Evolutionary conservation across 2,888 invertebrate species (phyloP).

Genomic region (Cephus pulcher): DNA sequence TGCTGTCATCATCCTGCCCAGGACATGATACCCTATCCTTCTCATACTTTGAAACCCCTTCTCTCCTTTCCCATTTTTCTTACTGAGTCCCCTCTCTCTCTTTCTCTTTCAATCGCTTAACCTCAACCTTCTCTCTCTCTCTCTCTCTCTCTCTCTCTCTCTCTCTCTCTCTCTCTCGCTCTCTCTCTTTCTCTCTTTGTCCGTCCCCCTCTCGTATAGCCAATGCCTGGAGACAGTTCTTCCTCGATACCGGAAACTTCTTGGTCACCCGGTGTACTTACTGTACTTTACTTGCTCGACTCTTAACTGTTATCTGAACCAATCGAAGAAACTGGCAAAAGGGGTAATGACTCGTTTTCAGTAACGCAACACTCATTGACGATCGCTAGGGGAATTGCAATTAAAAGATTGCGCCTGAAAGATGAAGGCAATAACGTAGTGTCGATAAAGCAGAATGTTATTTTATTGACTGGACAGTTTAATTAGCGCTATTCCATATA

Average conservation of each 20-base stretch:
- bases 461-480: background rate
- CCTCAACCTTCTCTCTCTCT: slow-evolving; percentile 28
- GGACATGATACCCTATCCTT: slow-evolving; percentile 38
- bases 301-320: background rate
- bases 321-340: background rate
- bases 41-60: slow-evolving; percentile 1
- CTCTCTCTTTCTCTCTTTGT: background rate
- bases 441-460: background rate
- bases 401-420: background rate
- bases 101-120: slow-evolving; percentile 34
- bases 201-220: background rate
- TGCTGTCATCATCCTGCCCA: slow-evolving; percentile 59
- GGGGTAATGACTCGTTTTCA: background rate
- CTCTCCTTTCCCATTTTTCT: background rate
- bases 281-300: background rate
- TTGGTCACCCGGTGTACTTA: background rate
- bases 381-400: background rate
- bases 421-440: background rate
- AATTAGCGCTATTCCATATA: background rate
- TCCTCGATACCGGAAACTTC: background rate
- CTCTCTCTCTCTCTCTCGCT: background rate
- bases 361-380: background rate
- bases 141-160: no score
- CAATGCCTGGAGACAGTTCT: background rate
- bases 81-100: slow-evolving; percentile 15